Evolutionary conservation across 2,888 invertebrate genomes (phyloP), one percentile per base, ranked within the genome.

Genomic region (Nemoura dubitans): DNA sequence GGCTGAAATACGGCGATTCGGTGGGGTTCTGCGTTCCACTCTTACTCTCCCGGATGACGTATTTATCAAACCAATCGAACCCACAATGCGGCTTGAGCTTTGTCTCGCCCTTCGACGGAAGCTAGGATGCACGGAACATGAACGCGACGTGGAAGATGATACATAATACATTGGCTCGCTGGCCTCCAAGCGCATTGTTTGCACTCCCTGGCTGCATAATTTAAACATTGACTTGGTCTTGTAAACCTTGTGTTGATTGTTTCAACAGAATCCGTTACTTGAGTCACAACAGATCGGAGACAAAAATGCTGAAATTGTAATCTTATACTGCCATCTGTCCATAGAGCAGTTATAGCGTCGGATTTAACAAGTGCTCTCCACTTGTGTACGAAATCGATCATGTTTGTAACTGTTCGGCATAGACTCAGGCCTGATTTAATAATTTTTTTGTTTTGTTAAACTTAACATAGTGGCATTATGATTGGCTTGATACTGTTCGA

Each of bases 111-210:
- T 21, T 1, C 86, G 78, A 77, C 86, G 77, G 83, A 86, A 84
- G 21, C 59, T 59, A 59, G 59, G 59, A 59, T 59, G 59, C 59
- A 59, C 59, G 59, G 14, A 59, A 59, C 3, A 14, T 59, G 21
- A 59, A 59, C 59, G 59, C 59, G 6, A 28, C 81, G 81, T 81
- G 81, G 14, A 81, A 28, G 28, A 78, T 78, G 30, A 6, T 81
- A 81, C 81, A 86, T 84, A 36, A 36, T 28, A 76, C 76, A 76
- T 87, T 88, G 91, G 91, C 91, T 90, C 90, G 94, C 94, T 95
- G 95, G 95, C 95, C 95, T 95, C 95, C 95, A 95, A 95, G 94
- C 96, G 95, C 96, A 96, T 96, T 96, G 96, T 96, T 96, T 96
- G 96, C 95, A 96, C 95, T 95, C 95, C 87, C 88, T 89, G 88